These are phyloP conservation scores for Dallia pectoralis DNA, from an alignment of 2,797 vertebrate genomes.

Conservation along the genomic window DNA sequence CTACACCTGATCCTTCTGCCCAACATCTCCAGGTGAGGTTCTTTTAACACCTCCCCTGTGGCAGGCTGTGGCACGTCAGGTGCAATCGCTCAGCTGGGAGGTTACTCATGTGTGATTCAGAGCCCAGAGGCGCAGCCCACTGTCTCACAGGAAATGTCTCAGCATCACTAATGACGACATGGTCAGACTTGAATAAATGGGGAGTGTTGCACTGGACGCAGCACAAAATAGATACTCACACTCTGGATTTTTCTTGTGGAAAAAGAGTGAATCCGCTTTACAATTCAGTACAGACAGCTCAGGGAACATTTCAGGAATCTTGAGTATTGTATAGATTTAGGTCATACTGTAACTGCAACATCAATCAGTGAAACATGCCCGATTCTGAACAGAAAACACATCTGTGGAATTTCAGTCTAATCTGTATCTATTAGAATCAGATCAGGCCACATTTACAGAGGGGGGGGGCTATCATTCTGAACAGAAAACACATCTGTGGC, in stretches of 20 bases:
- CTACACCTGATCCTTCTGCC: slow-evolving; percentile 20
- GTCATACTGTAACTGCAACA: background rate
- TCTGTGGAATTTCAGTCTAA: too few relatives aligned
- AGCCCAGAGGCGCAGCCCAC: background rate
- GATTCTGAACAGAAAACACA: too few relatives aligned
- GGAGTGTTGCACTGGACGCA: background rate
- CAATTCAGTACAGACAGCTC: background rate
- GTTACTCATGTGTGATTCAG: slow-evolving; percentile 60
- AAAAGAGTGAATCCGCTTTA: background rate
- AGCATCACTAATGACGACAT: background rate
- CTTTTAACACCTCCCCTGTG: slow-evolving; percentile 54
- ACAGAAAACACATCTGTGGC: too few relatives aligned
- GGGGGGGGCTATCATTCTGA: too few relatives aligned
- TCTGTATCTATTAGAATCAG: too few relatives aligned
- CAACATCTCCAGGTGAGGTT: slow-evolving; percentile 20
- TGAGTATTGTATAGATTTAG: background rate
- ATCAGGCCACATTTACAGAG: too few relatives aligned
- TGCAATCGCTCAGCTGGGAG: slow-evolving; percentile 3
- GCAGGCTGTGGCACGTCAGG: slow-evolving; percentile 63
- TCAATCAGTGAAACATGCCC: background rate
- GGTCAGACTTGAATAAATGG: slow-evolving; percentile 10
- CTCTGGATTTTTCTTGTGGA: background rate
- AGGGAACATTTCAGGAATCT: background rate
- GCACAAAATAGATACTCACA: background rate
- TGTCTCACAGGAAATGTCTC: slow-evolving; percentile 2